Conservation (phyloP, 2,113 vertebrate species). For the Callorhinus ursinus region DNA sequence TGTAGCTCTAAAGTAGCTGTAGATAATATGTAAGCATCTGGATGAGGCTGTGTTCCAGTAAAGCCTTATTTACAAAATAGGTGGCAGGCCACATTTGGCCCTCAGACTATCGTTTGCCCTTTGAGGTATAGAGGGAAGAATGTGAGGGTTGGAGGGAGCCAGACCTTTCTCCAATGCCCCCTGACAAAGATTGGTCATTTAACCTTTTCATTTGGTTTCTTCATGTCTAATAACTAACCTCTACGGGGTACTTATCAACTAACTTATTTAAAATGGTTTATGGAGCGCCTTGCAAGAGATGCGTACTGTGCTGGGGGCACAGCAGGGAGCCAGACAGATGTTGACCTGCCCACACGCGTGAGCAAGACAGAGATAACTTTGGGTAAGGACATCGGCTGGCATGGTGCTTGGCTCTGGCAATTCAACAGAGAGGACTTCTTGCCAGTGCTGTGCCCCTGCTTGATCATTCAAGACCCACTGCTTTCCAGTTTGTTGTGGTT, state of each 20-base stretch:
- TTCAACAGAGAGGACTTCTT: neutral
- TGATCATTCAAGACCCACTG: neutral
- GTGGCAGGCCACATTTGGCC: neutral
- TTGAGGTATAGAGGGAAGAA: neutral
- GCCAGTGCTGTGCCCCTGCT: too few relatives aligned
- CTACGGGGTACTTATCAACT: neutral
- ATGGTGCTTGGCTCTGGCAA: neutral
- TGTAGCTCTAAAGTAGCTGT: neutral
- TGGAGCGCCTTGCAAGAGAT: neutral
- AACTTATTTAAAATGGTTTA: neutral
- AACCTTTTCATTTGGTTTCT: neutral
- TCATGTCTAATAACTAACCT: neutral
- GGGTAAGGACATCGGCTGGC: neutral
- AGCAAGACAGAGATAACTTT: neutral
- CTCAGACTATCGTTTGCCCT: neutral
- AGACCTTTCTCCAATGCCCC: neutral
- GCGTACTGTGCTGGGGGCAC: neutral
- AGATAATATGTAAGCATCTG: neutral
- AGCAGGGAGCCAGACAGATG: neutral
- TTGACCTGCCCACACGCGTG: accelerated
- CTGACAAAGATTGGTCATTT: neutral
- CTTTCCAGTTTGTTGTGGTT: neutral
- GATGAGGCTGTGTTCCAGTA: neutral
- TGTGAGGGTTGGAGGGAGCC: neutral
- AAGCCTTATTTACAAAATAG: neutral